phyloP scores from a whole-genome alignment of 2,113 vertebrate genomes.

The Nannobrachium achirus region DNA sequence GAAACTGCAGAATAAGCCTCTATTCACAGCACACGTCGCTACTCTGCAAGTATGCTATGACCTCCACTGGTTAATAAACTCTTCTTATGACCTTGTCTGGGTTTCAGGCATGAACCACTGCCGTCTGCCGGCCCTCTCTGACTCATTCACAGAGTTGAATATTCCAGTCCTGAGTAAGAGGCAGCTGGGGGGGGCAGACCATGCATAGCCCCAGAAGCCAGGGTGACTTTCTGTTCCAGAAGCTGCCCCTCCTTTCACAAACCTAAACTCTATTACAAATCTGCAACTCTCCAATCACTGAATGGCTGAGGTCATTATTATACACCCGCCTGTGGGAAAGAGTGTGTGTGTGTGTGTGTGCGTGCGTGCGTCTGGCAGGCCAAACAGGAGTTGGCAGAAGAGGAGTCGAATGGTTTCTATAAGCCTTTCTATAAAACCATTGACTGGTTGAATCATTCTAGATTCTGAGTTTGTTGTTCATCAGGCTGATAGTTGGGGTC shows the following conservation, averaged over 20 bases:
- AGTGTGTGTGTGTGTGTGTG: slow-evolving; percentile 17
- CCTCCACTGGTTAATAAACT: not conserved
- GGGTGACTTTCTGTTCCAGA: not conserved
- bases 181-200: not conserved
- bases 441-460: slow-evolving; percentile 60
- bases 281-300: slow-evolving; percentile 31
- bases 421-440: slow-evolving; percentile 57
- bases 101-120: not conserved
- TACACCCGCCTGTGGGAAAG: slow-evolving; percentile 19
- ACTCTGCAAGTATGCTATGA: not conserved
- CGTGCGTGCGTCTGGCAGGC: slow-evolving; percentile 54
- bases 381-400: slow-evolving; percentile 53
- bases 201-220: slow-evolving; percentile 27
- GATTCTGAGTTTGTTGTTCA: slow-evolving; percentile 55
- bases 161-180: not conserved
- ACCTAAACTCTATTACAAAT: slow-evolving; percentile 31
- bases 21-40: too few species aligned
- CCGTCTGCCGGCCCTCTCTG: too few species aligned
- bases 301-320: slow-evolving; percentile 56
- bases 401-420: slow-evolving; percentile 60
- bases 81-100: not conserved
- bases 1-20: too few species aligned
- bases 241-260: slow-evolving; percentile 28
- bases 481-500: slow-evolving; percentile 33
- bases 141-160: too few species aligned